phyloP scores from a whole-genome alignment of 1,140 invertebrate species.

The Solen grandis region DNA sequence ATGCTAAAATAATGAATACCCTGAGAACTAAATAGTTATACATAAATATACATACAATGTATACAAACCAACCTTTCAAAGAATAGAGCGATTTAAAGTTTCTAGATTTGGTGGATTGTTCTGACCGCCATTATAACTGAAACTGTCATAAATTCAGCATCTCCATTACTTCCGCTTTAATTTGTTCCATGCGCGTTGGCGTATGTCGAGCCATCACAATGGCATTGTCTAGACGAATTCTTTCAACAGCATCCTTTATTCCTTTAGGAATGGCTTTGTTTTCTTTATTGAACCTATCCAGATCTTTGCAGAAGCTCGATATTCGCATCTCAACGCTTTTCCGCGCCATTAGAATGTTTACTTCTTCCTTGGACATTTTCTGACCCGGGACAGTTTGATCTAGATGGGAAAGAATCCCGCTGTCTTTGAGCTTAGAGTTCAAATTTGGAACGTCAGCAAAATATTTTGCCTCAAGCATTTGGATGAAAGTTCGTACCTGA shows the following conservation, averaged over 20 bases:
- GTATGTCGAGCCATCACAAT: neutral
- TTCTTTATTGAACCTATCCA: constrained; percentile 25
- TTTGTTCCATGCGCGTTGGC: neutral
- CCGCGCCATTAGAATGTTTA: constrained; percentile 5
- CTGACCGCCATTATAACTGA: no score
- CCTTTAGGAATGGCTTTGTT: constrained; percentile 16
- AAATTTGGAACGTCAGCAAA: constrained; percentile 14
- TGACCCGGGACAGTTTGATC: neutral
- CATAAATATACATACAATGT: no score
- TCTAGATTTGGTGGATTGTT: no score
- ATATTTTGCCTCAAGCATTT: constrained; percentile 36
- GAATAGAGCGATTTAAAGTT: no score
- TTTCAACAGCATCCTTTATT: constrained; percentile 33
- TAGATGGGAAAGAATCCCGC: neutral
- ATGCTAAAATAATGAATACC: no score
- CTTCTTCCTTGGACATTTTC: neutral
- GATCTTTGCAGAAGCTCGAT: constrained; percentile 20
- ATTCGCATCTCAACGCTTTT: constrained; percentile 33
- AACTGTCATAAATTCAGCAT: neutral
- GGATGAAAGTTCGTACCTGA: constrained; percentile 28
- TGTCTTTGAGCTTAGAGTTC: constrained; percentile 7
- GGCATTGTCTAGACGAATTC: constrained; percentile 33
- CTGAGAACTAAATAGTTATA: no score
- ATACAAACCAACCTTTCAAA: no score
- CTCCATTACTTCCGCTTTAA: constrained; percentile 11